A percentile compares a stretch with the other conserved stretches of the same genome.
These are phyloP conservation scores for Plagodis dolabraria DNA, from an alignment of 2,888 invertebrate genomes.

Conservation along the genomic window DNA sequence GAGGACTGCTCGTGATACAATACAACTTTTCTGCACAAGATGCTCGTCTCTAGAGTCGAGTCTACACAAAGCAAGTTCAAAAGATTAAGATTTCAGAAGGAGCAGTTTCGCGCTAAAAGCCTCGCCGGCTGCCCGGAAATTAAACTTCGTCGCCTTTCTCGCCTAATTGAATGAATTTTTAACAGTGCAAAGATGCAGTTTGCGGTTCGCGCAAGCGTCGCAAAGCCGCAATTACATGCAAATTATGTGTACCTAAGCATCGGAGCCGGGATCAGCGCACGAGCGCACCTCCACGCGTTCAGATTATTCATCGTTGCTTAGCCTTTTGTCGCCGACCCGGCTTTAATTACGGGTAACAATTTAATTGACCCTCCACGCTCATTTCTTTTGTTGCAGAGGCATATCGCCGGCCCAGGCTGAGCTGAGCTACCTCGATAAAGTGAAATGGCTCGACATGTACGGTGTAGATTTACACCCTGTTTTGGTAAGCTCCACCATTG, in stretches of 20 bases:
- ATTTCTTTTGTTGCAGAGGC: constrained; percentile 85
- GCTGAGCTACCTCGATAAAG: constrained; percentile 97
- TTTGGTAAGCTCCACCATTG: constrained; percentile 87
- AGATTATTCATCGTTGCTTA: constrained; percentile 65
- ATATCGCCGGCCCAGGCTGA: constrained; percentile 96
- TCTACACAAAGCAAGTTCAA: constrained; percentile 55
- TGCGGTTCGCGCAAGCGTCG: constrained; percentile 59
- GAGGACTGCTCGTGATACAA: constrained; percentile 17
- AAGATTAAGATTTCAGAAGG: constrained; percentile 69
- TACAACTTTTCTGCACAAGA: constrained; percentile 29
- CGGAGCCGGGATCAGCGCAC: constrained; percentile 52
- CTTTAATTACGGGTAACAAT: constrained; percentile 64
- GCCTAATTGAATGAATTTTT: constrained; percentile 82
- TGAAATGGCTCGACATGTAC: constrained; percentile 99
- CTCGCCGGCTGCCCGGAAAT: constrained; percentile 68
- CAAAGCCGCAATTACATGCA: constrained; percentile 81
- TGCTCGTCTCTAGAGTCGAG: constrained; percentile 28
- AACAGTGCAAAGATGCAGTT: constrained; percentile 78
- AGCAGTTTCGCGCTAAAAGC: constrained; percentile 65
- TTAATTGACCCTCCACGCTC: constrained; percentile 54
- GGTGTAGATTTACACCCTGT: constrained; percentile 99
- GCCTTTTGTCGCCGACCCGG: constrained; percentile 57
- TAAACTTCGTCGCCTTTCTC: constrained; percentile 73
- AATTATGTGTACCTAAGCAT: constrained; percentile 78
- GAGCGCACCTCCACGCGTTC: constrained; percentile 41